Conservation (phyloP, 30 jellyfish, hydroid and myxozoan genomes). For the Hydra vulgaris region DNA sequence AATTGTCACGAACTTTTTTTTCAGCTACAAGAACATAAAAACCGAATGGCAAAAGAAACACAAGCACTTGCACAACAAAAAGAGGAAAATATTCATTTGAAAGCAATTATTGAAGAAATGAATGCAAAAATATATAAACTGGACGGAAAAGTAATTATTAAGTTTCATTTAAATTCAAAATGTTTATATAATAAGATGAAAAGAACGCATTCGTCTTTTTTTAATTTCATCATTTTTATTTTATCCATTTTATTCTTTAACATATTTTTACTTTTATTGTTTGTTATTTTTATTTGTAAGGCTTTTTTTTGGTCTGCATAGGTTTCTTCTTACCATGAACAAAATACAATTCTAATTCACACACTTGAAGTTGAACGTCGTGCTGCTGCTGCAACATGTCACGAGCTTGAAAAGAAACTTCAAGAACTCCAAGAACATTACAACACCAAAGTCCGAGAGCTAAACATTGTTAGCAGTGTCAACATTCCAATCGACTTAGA, state of each 20-base stretch:
- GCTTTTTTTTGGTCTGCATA: too few relatives aligned
- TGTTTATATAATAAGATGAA: too few relatives aligned
- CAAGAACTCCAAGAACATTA: conserved; percentile 54
- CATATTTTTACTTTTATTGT: too few relatives aligned
- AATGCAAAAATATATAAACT: conserved; percentile 49
- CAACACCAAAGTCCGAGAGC: conserved; percentile 54
- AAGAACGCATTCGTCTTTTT: neutral
- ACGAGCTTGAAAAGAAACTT: conserved; percentile 50
- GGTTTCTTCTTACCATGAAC: conserved; percentile 62
- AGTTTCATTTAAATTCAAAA: too few relatives aligned
- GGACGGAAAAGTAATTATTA: conserved; percentile 30
- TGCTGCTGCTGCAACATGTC: conserved; percentile 56
- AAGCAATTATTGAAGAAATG: conserved; percentile 73
- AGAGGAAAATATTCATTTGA: conserved; percentile 78
- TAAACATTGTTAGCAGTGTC: conserved; percentile 58
- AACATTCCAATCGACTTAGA: conserved; percentile 63
- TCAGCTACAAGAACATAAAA: conserved; percentile 3
- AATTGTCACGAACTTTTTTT: too few relatives aligned
- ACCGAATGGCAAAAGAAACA: conserved; percentile 55
- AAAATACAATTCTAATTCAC: conserved; percentile 66
- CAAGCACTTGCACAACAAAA: conserved; percentile 47
- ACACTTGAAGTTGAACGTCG: conserved; percentile 80
- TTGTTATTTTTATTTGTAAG: too few relatives aligned
- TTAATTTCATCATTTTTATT: too few relatives aligned
- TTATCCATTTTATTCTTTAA: neutral